Conservation (phyloP, 2,113 vertebrate species). For the Platysteira castanea region DNA sequence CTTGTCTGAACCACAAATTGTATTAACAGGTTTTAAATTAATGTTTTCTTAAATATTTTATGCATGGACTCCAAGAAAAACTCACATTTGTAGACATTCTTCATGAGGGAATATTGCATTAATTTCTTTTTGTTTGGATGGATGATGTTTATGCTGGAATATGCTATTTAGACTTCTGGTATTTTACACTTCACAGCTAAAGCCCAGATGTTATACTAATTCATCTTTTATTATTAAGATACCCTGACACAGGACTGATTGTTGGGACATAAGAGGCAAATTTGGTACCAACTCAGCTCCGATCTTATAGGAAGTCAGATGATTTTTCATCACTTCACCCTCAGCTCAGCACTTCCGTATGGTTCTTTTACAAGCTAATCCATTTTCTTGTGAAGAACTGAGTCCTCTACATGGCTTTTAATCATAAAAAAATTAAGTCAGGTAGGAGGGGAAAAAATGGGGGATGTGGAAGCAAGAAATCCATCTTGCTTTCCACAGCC, state of each 20-base stretch:
- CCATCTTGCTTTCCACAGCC: constrained; percentile 23
- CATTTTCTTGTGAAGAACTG: not conserved
- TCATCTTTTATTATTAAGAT: not conserved
- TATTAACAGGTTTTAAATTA: not conserved
- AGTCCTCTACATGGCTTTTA: not conserved
- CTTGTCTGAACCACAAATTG: not conserved
- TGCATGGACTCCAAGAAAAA: not conserved
- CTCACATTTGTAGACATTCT: not conserved
- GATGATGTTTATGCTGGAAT: not conserved
- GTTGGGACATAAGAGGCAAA: not conserved
- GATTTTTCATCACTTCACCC: not conserved
- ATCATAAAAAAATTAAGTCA: not conserved
- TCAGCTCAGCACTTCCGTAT: not conserved
- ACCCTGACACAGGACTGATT: not conserved
- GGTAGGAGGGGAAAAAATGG: constrained; percentile 2
- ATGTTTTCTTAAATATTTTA: not conserved
- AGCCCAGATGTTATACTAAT: not conserved
- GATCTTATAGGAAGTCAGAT: not conserved
- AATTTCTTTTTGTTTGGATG: not conserved
- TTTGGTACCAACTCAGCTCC: not conserved
- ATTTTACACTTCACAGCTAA: not conserved
- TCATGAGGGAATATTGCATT: not conserved
- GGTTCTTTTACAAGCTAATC: not conserved
- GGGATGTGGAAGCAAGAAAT: constrained; percentile 1
- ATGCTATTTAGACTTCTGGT: not conserved